phyloP scores from a whole-genome alignment of 2,113 vertebrate species.

The Python bivittatus region DNA sequence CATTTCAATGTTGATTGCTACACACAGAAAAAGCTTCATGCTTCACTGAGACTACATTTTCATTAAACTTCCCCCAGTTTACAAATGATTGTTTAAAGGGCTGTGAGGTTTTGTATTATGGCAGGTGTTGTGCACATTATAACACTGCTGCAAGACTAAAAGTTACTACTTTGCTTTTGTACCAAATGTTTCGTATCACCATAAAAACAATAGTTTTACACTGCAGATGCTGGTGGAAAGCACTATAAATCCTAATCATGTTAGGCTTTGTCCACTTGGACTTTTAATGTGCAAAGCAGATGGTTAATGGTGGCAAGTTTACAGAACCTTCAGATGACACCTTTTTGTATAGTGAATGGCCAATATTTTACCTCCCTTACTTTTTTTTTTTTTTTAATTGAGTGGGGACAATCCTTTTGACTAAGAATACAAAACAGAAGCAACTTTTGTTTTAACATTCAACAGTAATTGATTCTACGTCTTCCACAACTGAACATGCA shows the following conservation, averaged over 20 bases:
- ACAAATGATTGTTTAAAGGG: neutral
- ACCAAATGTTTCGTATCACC: neutral
- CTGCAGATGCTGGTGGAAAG: neutral
- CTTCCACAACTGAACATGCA: neutral
- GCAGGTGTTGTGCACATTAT: neutral
- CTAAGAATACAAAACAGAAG: neutral
- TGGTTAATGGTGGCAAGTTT: neutral
- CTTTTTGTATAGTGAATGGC: neutral
- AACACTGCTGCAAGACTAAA: neutral
- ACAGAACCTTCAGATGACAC: neutral
- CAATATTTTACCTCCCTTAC: neutral
- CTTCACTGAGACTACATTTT: slow-evolving; percentile 17
- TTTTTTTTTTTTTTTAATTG: neutral
- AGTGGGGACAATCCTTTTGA: neutral
- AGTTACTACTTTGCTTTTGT: neutral
- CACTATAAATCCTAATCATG: neutral
- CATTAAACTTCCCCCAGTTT: neutral
- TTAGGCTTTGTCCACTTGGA: neutral
- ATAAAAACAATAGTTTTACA: slow-evolving; percentile 7
- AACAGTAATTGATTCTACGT: neutral
- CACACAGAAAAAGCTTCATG: neutral
- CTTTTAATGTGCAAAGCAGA: neutral
- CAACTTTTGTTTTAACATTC: neutral
- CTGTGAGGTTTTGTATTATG: neutral
- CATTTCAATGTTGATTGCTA: neutral